These are phyloP conservation scores for Polyommatus iphigenia DNA, from an alignment of 2,888 invertebrate genomes.

Conservation along the genomic window DNA sequence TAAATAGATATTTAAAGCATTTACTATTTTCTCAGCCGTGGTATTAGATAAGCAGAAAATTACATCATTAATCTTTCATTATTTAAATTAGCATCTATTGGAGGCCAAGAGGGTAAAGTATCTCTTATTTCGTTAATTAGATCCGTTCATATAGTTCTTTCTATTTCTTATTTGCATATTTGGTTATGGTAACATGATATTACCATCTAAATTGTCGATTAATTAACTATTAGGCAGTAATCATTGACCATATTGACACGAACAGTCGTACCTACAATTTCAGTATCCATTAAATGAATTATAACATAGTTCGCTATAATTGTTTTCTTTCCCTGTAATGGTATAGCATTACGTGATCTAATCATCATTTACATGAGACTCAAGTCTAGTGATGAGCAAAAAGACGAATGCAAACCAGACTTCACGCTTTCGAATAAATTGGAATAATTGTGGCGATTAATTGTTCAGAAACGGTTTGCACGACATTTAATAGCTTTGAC, in stretches of 20 bases:
- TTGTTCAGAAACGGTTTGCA: conserved; percentile 35
- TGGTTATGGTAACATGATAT: background rate
- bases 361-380: conserved; percentile 10
- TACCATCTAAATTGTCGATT: no score
- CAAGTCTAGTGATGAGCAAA: conserved; percentile 33
- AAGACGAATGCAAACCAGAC: conserved; percentile 41
- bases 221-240: no score
- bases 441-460: conserved; percentile 41
- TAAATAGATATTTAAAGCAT: background rate
- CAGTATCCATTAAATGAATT: background rate
- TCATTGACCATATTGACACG: background rate
- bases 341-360: conserved; percentile 23
- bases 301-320: background rate
- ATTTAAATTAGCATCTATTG: background rate
- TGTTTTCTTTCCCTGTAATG: conserved; percentile 6
- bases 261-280: background rate
- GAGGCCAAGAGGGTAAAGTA: background rate
- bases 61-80: background rate
- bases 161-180: background rate
- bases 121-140: no score
- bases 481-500: conserved; percentile 28
- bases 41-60: background rate
- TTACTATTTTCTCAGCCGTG: background rate
- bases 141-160: background rate
- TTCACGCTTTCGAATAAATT: conserved; percentile 44